Base-by-base conservation (phyloP, 2,113 vertebrate genomes). In the Poecile atricapillus region DNA sequence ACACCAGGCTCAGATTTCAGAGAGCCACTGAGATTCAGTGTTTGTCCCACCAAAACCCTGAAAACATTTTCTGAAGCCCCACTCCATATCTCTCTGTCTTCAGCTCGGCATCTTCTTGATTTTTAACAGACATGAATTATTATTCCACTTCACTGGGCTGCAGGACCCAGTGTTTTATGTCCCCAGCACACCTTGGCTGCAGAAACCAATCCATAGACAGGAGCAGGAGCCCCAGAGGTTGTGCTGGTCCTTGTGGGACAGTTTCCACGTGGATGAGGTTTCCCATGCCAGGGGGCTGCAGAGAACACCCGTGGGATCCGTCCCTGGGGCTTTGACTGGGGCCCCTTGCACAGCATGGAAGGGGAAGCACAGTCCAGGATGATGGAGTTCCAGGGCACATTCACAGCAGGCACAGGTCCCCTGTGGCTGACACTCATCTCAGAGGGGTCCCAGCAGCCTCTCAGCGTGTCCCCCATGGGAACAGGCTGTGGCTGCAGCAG, bases 351-450 rank as follows among this genome's bases (percentile, higher is more conserved):
- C 65, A 65, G 60, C 4, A 0, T 0, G 6, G 41, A 33, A 35
- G 49, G 55, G 77, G 70, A 55, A 13, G 18, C 64, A 31, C 5
- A 10, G n/a, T 3, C 3, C 5, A 12, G 5, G 60, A 7, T 22
- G 1, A 2, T 3, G 18, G 79, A 37, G 5, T 12, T 19, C 3
- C 50, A 39, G 69, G 71, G 44, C 75, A 25, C 70, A 39, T 2
- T 15, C 6, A 7, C 62, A 41, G 1, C 31, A 37, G 59, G 14
- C 76, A 4, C 41, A 3, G 43, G 43, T 43, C 43, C 43, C 43
- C 39, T 1, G 1, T 2, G 37, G 49, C 31, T 58, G 79, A 44
- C 10, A 1, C 39, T n/a, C 5, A 1, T 21, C 24, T 28, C 13
- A 49, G 53, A 47, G 43, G 75, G 73, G 19, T 64, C 14, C 35